Conservation (phyloP, 2,888 invertebrate species). For the Gastracanthus pulcherrimus region DNA sequence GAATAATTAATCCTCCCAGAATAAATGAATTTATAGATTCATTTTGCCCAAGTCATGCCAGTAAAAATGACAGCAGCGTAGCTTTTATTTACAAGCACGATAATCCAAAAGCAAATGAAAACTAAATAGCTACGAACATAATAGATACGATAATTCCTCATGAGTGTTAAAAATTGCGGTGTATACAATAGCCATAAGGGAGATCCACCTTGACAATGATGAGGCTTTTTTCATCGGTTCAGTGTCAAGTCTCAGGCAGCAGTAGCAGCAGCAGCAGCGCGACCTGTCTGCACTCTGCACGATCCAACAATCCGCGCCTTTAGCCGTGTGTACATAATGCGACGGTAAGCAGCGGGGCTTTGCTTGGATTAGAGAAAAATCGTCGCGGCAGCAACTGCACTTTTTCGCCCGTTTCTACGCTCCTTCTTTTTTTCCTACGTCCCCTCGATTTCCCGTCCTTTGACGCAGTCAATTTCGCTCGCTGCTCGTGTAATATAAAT, state of each 20-base stretch:
- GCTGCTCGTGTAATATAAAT: too few species aligned
- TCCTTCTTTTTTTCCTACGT: not conserved
- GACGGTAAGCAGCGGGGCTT: slow-evolving; percentile 3
- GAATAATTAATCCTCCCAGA: too few species aligned
- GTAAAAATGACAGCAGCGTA: too few species aligned
- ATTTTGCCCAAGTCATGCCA: too few species aligned
- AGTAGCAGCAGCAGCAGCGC: not conserved
- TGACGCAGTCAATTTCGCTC: not conserved
- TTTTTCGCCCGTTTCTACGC: not conserved
- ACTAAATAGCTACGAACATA: not conserved
- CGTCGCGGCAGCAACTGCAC: not conserved
- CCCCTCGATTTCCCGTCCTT: not conserved
- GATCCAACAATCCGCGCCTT: not conserved
- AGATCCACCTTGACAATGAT: not conserved
- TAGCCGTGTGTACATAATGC: not conserved
- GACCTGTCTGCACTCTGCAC: too few species aligned
- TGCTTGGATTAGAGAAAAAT: slow-evolving; percentile 6
- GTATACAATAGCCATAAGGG: not conserved
- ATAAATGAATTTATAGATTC: too few species aligned
- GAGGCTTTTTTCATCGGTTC: slow-evolving; percentile 13
- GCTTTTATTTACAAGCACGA: too few species aligned
- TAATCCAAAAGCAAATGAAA: too few species aligned
- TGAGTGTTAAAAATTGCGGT: not conserved
- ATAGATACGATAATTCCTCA: not conserved
- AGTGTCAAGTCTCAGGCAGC: not conserved